Evolutionary conservation across 2,888 invertebrate species (phyloP).

Genomic region (Ennomos quercinarius): DNA sequence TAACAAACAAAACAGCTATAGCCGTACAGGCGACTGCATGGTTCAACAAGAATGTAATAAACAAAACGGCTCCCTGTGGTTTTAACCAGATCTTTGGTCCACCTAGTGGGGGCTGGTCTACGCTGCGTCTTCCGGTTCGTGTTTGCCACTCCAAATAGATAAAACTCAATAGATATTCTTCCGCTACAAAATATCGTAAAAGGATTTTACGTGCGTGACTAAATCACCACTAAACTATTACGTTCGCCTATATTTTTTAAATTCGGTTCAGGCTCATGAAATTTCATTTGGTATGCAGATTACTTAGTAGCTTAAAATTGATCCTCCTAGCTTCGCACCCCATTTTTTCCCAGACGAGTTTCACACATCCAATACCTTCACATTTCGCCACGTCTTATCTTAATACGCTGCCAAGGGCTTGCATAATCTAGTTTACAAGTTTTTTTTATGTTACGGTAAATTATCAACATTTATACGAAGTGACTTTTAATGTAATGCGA

Average conservation of each 20-base stretch:
- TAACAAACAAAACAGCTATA: no score
- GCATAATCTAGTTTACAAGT: conserved; percentile 25
- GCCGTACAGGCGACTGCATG: no score
- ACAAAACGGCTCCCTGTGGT: no score
- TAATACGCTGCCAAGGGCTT: conserved; percentile 25
- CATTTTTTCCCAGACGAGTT: conserved; percentile 26
- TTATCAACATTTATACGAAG: background rate
- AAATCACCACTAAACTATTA: background rate
- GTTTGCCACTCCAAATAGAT: no score
- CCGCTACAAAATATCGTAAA: no score
- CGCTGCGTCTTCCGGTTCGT: no score
- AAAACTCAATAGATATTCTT: no score
- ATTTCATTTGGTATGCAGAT: conserved; percentile 35
- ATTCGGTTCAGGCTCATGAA: conserved; percentile 4
- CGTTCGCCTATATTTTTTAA: conserved; percentile 1
- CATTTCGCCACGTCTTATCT: conserved; percentile 32
- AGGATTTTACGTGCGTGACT: no score
- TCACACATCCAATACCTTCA: conserved; percentile 30
- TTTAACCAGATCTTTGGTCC: no score
- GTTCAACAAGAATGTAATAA: no score
- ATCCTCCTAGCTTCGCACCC: conserved; percentile 17
- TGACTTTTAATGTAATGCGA: no score
- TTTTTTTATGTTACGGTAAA: conserved; percentile 25
- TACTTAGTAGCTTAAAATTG: conserved; percentile 19
- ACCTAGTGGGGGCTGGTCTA: no score